phyloP scores from a whole-genome alignment of 2,888 invertebrate genomes.

The Trachelus troglodyta region DNA sequence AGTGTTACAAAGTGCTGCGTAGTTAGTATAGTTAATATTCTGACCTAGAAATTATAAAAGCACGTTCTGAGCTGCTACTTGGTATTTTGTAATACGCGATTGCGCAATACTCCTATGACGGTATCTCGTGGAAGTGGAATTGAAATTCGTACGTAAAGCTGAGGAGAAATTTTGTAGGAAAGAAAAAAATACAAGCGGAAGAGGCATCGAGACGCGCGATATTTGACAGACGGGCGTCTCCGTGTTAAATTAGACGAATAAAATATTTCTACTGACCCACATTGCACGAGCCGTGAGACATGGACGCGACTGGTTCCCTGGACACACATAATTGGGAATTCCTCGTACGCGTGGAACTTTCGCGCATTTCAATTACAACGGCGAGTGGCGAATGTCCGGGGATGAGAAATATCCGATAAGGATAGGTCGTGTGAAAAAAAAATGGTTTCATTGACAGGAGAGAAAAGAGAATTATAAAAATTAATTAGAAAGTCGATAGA shows the following conservation, averaged over 20 bases:
- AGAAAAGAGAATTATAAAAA: background rate
- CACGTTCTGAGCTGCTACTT: background rate
- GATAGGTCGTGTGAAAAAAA: no score
- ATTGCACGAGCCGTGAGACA: background rate
- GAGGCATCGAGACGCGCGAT: background rate
- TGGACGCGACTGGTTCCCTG: background rate
- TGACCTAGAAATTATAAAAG: background rate
- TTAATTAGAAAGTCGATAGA: background rate
- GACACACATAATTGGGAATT: background rate
- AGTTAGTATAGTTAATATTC: background rate
- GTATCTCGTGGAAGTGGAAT: background rate
- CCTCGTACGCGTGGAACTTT: background rate
- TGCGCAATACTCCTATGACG: background rate
- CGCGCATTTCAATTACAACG: background rate
- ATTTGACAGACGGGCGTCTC: background rate
- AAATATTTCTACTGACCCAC: background rate
- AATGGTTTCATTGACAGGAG: background rate
- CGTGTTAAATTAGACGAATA: background rate
- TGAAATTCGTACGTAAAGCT: background rate
- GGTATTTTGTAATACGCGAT: background rate
- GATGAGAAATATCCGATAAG: background rate
- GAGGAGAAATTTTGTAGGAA: no score
- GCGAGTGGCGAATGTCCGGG: background rate
- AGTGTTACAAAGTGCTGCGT: background rate
- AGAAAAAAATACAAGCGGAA: background rate